Conservation (phyloP, 37 sponge, comb jelly and placozoan species). For the Cladorhizidae sp. region DNA sequence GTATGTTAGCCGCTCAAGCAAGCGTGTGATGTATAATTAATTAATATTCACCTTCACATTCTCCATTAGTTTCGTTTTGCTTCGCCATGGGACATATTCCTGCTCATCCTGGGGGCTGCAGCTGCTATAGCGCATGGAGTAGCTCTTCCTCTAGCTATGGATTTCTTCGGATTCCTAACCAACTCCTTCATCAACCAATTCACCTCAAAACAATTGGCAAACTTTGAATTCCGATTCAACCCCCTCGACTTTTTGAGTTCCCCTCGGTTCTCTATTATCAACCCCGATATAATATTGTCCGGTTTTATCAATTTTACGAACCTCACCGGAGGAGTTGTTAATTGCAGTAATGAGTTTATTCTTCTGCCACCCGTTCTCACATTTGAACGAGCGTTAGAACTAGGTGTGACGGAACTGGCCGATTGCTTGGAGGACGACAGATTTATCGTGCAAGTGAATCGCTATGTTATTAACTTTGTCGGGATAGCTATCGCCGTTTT, state of each 20-base stretch:
- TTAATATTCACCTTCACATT: not conserved
- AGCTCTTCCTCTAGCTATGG: constrained; percentile 54
- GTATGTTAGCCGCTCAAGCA: too few species aligned
- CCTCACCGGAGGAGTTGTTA: not conserved
- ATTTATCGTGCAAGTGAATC: constrained; percentile 1
- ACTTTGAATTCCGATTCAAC: constrained; percentile 16
- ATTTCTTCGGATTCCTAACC: constrained; percentile 61
- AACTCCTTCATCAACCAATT: constrained; percentile 52
- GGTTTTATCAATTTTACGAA: constrained; percentile 12
- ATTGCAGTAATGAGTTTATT: constrained; percentile 3
- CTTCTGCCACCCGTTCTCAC: constrained; percentile 8
- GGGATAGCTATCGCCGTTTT: constrained; percentile 50
- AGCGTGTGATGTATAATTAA: too few species aligned
- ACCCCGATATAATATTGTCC: not conserved
- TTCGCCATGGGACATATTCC: constrained; percentile 17
- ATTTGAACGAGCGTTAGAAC: not conserved
- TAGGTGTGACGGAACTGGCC: not conserved
- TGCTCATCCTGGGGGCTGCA: constrained; percentile 37
- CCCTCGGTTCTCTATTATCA: not conserved
- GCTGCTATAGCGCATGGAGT: constrained; percentile 55
- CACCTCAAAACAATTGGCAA: not conserved
- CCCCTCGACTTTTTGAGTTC: constrained; percentile 3
- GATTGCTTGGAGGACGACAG: constrained; percentile 8
- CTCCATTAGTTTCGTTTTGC: constrained; percentile 64
- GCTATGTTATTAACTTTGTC: constrained; percentile 19